Evolutionary conservation across 2,888 invertebrate species (phyloP).

Genomic region (Mesorhabditis belari): DNA sequence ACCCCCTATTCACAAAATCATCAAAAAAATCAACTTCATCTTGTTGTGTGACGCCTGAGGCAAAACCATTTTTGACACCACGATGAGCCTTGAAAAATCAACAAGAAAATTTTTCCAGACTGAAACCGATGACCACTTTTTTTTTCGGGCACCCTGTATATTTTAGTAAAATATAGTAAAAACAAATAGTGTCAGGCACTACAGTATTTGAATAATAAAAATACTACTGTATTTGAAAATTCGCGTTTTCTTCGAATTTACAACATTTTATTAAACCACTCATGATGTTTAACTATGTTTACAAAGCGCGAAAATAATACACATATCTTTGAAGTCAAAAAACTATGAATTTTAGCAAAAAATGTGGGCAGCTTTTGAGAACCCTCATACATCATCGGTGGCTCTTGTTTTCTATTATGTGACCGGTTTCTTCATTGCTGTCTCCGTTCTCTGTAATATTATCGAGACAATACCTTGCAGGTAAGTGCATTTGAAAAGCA

Average conservation of each 20-base stretch:
- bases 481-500: slow-evolving; percentile 6
- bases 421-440: slow-evolving; percentile 91
- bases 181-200: no score
- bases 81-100: no score
- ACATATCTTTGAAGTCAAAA: neutral
- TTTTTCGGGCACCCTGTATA: no score
- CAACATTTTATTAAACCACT: neutral
- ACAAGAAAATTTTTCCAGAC: no score
- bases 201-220: no score
- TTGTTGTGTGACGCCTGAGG: no score
- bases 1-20: no score
- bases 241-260: neutral
- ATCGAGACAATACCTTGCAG: slow-evolving; percentile 67
- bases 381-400: slow-evolving; percentile 95
- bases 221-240: neutral
- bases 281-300: neutral
- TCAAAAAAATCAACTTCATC: no score
- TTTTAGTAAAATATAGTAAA: no score
- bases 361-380: slow-evolving; percentile 99
- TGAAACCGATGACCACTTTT: no score
- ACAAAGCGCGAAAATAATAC: neutral
- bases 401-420: slow-evolving; percentile 99
- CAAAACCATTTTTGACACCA: no score
- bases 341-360: slow-evolving; percentile 32
- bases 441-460: slow-evolving; percentile 97